Base-by-base conservation (phyloP, 2,888 invertebrate genomes). In the Loripinus fragilis region DNA sequence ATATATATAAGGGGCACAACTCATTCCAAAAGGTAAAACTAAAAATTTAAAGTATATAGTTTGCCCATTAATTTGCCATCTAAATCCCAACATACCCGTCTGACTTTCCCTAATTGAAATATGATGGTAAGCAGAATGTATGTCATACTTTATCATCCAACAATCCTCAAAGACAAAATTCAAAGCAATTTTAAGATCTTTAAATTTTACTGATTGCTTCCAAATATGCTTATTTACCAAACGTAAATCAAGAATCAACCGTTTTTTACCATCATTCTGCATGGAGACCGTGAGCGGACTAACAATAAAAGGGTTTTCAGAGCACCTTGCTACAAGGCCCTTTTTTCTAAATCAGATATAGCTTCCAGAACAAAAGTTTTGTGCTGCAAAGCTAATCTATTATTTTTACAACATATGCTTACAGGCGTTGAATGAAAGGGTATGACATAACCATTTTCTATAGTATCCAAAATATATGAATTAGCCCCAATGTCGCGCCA, bases 1-100 rank as follows among this genome's bases (percentile, higher is more conserved):
- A 52, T 20, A 52, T 25, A 52, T 52, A 52, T 25, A n/a, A 94
- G 93, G 35, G 93, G 35, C 35, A 7, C 8, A 7, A 7, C 23
- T 12, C 23, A 65, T 25, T 25, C 52, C 52, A 52, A 52, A 52
- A 25, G 52, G 52, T 25, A 52, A 52, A 52, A 52, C 52, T 10
- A 52, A 52, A 25, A 52, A 52, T 52, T 52, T 52, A 23, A 25
- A 25, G 25, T 25, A 52, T 8, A 52, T 15, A 20, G 25, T 10
- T 7, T n/a, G 20, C 23, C 25, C n/a, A 25, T 23, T 3, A 25
- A 25, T 23, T 2, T 52, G 23, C 76, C 69, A 80, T n/a, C 42
- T 41, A 33, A 80, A 76, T 2, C 50, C 73, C 12, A 76, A 25
- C 8, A 30, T 33, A 33, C 5, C 17, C 10, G 25, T 60, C 2